phyloP scores from a whole-genome alignment of 2,888 invertebrate genomes.

The Synergus umbraculus region DNA sequence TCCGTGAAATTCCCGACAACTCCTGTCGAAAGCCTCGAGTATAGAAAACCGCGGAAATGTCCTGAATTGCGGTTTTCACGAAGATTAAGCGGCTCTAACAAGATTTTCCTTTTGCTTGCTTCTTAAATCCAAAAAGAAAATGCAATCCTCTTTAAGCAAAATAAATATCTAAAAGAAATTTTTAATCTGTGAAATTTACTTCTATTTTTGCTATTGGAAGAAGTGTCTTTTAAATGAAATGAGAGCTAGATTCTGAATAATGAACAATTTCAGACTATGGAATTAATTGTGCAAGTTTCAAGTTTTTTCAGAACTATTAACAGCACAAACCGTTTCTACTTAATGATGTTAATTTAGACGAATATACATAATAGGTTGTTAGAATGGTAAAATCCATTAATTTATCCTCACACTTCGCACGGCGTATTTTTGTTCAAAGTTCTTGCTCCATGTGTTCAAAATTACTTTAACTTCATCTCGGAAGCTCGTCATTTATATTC shows the following conservation, averaged over 20 bases:
- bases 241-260: background rate
- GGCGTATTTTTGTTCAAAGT: constrained; percentile 31
- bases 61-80: constrained; percentile 31
- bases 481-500: constrained; percentile 35
- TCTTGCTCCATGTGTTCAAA: constrained; percentile 39
- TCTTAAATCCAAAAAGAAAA: background rate
- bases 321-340: constrained; percentile 13
- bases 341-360: constrained; percentile 25
- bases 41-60: constrained; percentile 46
- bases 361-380: constrained; percentile 26
- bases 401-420: constrained; percentile 6
- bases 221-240: background rate
- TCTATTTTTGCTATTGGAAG: background rate
- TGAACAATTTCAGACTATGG: background rate
- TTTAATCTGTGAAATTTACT: background rate
- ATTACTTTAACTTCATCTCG: constrained; percentile 34
- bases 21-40: constrained; percentile 43
- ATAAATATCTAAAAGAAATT: background rate
- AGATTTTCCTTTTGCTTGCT: background rate
- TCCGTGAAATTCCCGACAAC: constrained; percentile 45
- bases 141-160: background rate
- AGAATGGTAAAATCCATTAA: constrained; percentile 28
- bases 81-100: constrained; percentile 24
- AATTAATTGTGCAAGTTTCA: constrained; percentile 5
- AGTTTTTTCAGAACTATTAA: constrained; percentile 10